phyloP scores from a whole-genome alignment of 2,888 invertebrate species.

The Lycophotia porphyrea region DNA sequence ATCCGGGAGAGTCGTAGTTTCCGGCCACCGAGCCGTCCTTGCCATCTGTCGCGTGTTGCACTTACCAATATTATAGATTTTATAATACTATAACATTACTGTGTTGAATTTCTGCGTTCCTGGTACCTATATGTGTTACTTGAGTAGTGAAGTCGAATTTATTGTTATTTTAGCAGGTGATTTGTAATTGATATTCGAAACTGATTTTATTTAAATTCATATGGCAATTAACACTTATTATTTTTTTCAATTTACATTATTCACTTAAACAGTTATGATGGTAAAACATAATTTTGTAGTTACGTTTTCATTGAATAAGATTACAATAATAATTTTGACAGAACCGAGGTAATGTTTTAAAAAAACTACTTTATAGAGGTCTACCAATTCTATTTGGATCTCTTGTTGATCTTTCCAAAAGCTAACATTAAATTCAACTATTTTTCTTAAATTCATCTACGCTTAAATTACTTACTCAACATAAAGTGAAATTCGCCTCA shows the following conservation, averaged over 20 bases:
- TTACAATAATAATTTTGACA: not conserved
- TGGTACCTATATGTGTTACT: conserved; percentile 19
- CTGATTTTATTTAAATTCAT: not conserved
- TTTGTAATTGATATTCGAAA: not conserved
- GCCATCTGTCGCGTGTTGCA: conserved; percentile 70
- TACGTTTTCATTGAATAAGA: not conserved
- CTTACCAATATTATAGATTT: conserved; percentile 62
- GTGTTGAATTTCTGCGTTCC: conserved; percentile 18
- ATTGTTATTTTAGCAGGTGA: not conserved
- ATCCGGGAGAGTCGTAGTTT: conserved; percentile 80
- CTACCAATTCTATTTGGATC: not conserved
- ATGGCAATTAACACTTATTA: not conserved
- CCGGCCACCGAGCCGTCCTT: conserved; percentile 74
- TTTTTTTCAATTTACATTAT: not conserved
- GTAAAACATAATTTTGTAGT: not conserved
- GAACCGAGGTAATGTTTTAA: not conserved
- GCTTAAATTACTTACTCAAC: conserved; percentile 22
- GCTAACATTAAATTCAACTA: not conserved
- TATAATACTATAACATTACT: conserved; percentile 47
- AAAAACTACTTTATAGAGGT: not conserved
- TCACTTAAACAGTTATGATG: not conserved
- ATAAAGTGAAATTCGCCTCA: conserved; percentile 19
- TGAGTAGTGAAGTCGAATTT: not conserved
- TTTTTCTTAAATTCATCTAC: conserved; percentile 21
- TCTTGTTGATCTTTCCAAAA: not conserved